phyloP scores from a whole-genome alignment of 1,140 invertebrate species.

The Argopecten irradians region DNA sequence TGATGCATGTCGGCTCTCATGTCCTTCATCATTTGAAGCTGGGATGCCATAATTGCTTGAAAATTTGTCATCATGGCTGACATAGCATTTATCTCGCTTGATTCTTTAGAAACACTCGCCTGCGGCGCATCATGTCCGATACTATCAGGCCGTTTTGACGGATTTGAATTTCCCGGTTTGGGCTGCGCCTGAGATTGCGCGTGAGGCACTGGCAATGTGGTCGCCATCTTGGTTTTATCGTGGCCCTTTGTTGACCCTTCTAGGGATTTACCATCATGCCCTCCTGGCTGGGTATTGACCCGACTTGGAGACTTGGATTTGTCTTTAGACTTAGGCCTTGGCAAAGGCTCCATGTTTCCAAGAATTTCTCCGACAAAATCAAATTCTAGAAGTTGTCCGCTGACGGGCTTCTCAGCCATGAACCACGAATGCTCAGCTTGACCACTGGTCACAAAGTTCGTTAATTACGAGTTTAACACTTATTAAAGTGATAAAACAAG shows the following conservation, averaged over 20 bases:
- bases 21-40: background rate
- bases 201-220: background rate
- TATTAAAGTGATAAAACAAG: too few relatives aligned
- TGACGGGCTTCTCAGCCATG: background rate
- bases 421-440: too few relatives aligned
- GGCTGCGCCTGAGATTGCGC: background rate
- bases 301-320: too few relatives aligned
- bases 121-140: background rate
- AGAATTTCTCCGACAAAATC: background rate
- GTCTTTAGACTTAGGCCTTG: too few relatives aligned
- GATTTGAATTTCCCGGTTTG: too few relatives aligned
- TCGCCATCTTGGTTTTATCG: background rate
- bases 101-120: too few relatives aligned
- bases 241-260: background rate
- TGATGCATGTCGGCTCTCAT: background rate
- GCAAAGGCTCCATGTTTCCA: background rate
- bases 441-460: too few relatives aligned
- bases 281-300: too few relatives aligned
- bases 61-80: too few relatives aligned
- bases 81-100: too few relatives aligned
- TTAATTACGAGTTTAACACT: too few relatives aligned
- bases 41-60: background rate
- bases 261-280: background rate
- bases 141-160: background rate
- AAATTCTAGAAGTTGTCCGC: background rate